Evolutionary conservation across 2,888 invertebrate genomes (phyloP).

Genomic region (Cephus spinipes): DNA sequence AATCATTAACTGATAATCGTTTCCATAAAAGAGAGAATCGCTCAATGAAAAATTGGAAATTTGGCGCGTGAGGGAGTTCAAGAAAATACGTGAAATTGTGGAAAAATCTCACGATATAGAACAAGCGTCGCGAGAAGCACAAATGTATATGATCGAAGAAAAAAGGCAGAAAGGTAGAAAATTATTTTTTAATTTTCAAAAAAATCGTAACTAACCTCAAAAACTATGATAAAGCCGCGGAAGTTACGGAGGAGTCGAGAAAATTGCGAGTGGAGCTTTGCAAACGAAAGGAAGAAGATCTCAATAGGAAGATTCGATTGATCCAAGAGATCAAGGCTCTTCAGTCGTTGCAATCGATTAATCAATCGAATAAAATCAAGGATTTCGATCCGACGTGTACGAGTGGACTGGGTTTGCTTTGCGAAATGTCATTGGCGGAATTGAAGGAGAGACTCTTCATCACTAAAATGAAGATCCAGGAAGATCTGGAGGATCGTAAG

Average conservation of each 20-base stretch:
- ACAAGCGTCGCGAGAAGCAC: slow-evolving; percentile 29
- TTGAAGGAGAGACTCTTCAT: slow-evolving; percentile 68
- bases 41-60: slow-evolving; percentile 33
- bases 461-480: slow-evolving; percentile 69
- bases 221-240: slow-evolving; percentile 27
- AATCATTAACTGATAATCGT: background rate
- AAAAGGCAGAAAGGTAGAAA: slow-evolving; percentile 36
- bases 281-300: slow-evolving; percentile 58
- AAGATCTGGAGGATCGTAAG: slow-evolving; percentile 70
- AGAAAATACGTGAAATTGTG: slow-evolving; percentile 27
- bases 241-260: slow-evolving; percentile 34
- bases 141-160: slow-evolving; percentile 30
- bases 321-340: slow-evolving; percentile 65
- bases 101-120: slow-evolving; percentile 33
- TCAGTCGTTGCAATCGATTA: slow-evolving; percentile 57
- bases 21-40: slow-evolving; percentile 26
- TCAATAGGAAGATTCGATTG: slow-evolving; percentile 59
- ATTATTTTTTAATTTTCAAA: background rate
- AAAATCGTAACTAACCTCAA: too few relatives aligned
- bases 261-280: slow-evolving; percentile 24
- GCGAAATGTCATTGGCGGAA: slow-evolving; percentile 77
- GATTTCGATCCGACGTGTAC: slow-evolving; percentile 73
- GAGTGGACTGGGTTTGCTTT: slow-evolving; percentile 71
- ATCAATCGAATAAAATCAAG: background rate
- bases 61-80: slow-evolving; percentile 22